Base-by-base conservation (phyloP, 2,113 vertebrate genomes). In the Saiga tatarica region DNA sequence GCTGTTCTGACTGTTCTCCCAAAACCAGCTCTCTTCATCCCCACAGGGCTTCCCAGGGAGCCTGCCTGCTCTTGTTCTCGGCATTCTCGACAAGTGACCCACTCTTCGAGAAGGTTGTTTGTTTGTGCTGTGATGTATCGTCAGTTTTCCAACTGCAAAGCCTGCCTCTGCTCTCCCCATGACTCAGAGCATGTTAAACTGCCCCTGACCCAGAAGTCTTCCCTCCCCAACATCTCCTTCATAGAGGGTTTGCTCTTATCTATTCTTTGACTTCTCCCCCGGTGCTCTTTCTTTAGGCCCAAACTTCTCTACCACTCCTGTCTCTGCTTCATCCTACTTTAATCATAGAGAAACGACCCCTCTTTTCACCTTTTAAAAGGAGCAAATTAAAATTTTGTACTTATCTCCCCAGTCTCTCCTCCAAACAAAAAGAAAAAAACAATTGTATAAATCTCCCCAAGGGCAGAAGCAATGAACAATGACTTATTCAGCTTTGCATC, bases 71-170 rank as follows among this genome's bases (percentile, higher is more conserved):
- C 87, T 93, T 91, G 92, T 74, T 95, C 88, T 55, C 94, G 45
- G 88, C 50, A 81, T 62, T 82, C 90, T 45, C 0, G 2, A 78
- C 95, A 87, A 26, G 93, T 83, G 94, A 96, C 86, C 92, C 7
- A 10, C 30, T 57, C 90, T 71, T 71, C 39, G 50, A 85, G 93
- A 90, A 89, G 60, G 64, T 21, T 90, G 76, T 97, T 33, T 89
- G 76, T 97, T 97, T 97, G 87, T 83, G 76, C 86, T 74, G 74
- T 1, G 88, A 71, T 57, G 45, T 52, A 33, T 83, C 91, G 47
- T 91, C 96, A 36, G 0, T 88, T 97, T 98, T 97, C 96, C 91
- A 94, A 93, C 93, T 89, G 91, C 55, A 90, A 87, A 95, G 25
- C 17, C 76, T 45, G 57, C 59, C 78, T 94, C 55, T 19, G 74